phyloP scores from a whole-genome alignment of 2,888 invertebrate species.

The Podabrus alpinus region DNA sequence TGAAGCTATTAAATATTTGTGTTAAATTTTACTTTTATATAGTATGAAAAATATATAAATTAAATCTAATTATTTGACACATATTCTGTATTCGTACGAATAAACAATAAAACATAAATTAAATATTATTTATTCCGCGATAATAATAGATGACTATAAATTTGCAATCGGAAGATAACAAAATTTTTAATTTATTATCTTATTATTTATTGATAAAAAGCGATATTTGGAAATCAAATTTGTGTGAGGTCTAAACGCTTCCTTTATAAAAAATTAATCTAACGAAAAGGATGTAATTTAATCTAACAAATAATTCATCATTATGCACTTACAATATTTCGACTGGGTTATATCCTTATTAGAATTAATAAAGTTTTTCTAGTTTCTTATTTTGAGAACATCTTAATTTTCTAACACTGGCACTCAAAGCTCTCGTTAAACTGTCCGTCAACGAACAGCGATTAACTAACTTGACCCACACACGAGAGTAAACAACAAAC shows the following conservation, averaged over 20 bases:
- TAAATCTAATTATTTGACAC: no score
- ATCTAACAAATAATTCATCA: neutral
- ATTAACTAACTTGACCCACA: neutral
- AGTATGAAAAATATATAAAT: no score
- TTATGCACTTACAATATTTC: slow-evolving; percentile 11
- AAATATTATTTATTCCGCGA: no score
- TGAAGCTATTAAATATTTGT: no score
- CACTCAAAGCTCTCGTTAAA: neutral
- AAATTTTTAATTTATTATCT: no score
- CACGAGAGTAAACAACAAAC: neutral
- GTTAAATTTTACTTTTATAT: no score
- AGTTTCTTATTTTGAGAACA: neutral
- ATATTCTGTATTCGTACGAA: no score
- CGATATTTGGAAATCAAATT: neutral
- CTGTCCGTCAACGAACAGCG: neutral
- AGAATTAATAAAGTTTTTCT: neutral
- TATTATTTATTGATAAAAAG: neutral
- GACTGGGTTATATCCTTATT: slow-evolving; percentile 13
- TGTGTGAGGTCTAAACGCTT: neutral
- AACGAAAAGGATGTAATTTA: slow-evolving; percentile 7
- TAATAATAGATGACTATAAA: no score
- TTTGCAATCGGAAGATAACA: no score
- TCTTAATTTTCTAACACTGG: neutral
- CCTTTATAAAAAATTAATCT: neutral
- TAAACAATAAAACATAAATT: no score